Evolutionary conservation across 1,140 invertebrate genomes (phyloP), one percentile per base, ranked within the genome.

Genomic region (Anadara kagoshimensis): DNA sequence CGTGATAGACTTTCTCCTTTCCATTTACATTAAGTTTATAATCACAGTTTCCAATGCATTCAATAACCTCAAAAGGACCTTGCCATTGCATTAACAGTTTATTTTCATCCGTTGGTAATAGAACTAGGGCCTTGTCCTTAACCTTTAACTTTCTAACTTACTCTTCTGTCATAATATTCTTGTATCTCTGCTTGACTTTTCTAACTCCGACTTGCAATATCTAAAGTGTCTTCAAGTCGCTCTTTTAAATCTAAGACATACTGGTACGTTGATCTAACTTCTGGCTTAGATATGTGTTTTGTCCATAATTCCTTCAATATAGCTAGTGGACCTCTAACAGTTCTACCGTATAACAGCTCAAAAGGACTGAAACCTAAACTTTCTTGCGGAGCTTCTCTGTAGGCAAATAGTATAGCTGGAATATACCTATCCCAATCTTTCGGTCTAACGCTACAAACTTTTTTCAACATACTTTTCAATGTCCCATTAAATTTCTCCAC

Each of bases 361-460:
- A 86, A 85, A 7, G 81, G 79, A 1, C 74, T 68, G 65, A 85
- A 85, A 12, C 75, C 79, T 7, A 70, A 44, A 64, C 74, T 78
- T 22, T 70, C 73, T 53, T 83, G 83, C 22, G 65, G 73, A 1
- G 70, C 71, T 44, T 78, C 71, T 16, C 82, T 70, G 53, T 86
- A 86, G n/a, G n/a, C n/a, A n/a, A n/a, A n/a, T n/a, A n/a, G n/a
- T n/a, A n/a, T n/a, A n/a, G n/a, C n/a, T n/a, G 1, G 85, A 81
- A 87, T 41, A 58, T 78, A 82, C 22, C 57, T 57, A 69, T 89
- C 83, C 88, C 86, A 88, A 47, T 88, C 75, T 68, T 81, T 78
- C 5, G 73, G 71, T 68, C 73, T n/a, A 24, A 12, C 20, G 3
- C 22, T 11, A 22, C 36, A 49, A 51, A 54, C 43, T 20, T 18